phyloP scores from a whole-genome alignment of 2,888 invertebrate genomes.

The Pasiphila rectangulata region DNA sequence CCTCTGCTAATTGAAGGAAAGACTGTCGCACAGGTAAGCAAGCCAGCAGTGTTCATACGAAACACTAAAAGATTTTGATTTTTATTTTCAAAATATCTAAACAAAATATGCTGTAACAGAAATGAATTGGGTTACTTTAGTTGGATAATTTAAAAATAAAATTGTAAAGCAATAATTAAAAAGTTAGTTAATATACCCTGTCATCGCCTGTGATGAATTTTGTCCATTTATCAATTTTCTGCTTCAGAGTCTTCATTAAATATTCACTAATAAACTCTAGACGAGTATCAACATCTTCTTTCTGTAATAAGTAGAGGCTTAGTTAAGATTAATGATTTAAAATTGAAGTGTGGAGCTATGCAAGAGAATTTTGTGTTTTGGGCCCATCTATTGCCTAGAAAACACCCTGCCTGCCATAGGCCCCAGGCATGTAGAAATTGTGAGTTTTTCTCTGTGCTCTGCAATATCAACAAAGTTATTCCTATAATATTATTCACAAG shows the following conservation, averaged over 20 bases:
- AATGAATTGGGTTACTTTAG: background rate
- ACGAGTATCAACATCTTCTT: slow-evolving; percentile 83
- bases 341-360: too few species aligned
- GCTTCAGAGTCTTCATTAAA: slow-evolving; percentile 85
- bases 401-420: too few species aligned
- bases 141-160: background rate
- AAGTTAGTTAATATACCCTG: slow-evolving; percentile 69
- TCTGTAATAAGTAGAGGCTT: slow-evolving; percentile 40
- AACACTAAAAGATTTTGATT: slow-evolving; percentile 79
- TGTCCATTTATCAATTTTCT: slow-evolving; percentile 93
- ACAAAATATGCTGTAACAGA: slow-evolving; percentile 61
- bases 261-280: slow-evolving; percentile 90
- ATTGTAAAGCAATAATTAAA: background rate
- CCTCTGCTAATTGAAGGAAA: slow-evolving; percentile 83
- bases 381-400: too few species aligned
- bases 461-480: too few species aligned
- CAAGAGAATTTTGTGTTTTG: too few species aligned
- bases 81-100: slow-evolving; percentile 66
- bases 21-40: slow-evolving; percentile 82
- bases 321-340: background rate
- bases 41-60: slow-evolving; percentile 82
- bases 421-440: too few species aligned
- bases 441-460: too few species aligned
- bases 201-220: slow-evolving; percentile 90
- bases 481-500: too few species aligned